phyloP scores from a whole-genome alignment of 2,888 invertebrate genomes.

The Pseudococcus longispinus region DNA sequence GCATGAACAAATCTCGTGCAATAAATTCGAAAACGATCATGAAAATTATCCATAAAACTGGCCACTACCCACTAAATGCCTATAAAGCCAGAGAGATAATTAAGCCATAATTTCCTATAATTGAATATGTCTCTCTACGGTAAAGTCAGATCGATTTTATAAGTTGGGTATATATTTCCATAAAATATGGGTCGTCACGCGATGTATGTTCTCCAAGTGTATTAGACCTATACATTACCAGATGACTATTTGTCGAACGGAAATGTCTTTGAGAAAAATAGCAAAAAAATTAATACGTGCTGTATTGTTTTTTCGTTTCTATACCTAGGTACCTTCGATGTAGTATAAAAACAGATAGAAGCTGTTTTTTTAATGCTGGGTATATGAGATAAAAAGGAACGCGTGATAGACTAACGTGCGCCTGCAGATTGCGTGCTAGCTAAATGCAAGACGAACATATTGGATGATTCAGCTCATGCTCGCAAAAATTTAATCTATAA shows the following conservation, averaged over 20 bases:
- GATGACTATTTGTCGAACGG: neutral
- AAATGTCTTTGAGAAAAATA: neutral
- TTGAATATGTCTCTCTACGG: conserved; percentile 18
- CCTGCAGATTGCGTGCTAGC: neutral
- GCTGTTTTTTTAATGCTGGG: neutral
- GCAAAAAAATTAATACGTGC: neutral
- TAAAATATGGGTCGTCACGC: conserved; percentile 41
- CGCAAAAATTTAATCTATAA: neutral
- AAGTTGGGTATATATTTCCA: conserved; percentile 28
- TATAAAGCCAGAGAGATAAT: conserved; percentile 2
- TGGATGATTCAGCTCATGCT: neutral
- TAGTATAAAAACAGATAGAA: neutral
- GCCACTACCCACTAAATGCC: conserved; percentile 20
- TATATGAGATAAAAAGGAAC: neutral
- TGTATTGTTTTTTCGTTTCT: neutral
- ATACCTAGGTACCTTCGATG: neutral
- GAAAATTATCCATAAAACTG: neutral
- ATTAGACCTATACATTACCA: neutral
- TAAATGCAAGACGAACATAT: neutral
- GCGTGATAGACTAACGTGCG: neutral
- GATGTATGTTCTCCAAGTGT: neutral
- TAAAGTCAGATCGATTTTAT: conserved; percentile 37
- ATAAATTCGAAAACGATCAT: neutral
- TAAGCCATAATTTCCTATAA: conserved; percentile 9
- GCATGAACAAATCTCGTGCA: neutral